Conservation (phyloP, 1,140 invertebrate genomes). For the Pseudomyrmex sp. region DNA sequence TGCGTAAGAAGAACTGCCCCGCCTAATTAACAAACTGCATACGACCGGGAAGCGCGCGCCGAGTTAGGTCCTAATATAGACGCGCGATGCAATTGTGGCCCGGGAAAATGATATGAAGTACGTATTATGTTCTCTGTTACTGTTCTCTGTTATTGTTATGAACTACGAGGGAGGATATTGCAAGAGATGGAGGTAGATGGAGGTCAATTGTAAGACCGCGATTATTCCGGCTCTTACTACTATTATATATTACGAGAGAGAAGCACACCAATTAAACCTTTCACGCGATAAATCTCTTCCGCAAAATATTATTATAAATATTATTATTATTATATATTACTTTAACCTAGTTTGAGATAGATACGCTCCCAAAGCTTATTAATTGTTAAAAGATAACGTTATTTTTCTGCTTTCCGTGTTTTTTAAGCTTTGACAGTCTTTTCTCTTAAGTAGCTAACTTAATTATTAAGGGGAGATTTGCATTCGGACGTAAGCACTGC, state of each 20-base stretch:
- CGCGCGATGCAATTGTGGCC: not conserved
- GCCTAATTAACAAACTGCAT: conserved; percentile 68
- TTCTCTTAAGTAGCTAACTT: not conserved
- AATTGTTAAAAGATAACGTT: not conserved
- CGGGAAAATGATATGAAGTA: conserved; percentile 14
- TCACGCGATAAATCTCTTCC: not conserved
- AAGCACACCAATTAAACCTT: not conserved
- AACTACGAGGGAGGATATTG: not conserved
- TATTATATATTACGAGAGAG: not conserved
- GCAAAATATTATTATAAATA: not conserved
- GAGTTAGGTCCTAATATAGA: conserved; percentile 36
- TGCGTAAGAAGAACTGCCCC: conserved; percentile 64
- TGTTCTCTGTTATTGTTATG: not conserved
- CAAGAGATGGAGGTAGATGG: not conserved
- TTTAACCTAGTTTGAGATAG: too few species aligned
- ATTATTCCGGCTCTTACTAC: conserved; percentile 8
- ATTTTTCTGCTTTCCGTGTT: not conserved
- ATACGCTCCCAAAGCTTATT: too few species aligned
- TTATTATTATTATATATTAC: too few species aligned
- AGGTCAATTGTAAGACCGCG: conserved; percentile 6
- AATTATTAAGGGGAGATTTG: conserved; percentile 44
- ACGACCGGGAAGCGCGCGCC: conserved; percentile 9
- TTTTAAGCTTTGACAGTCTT: conserved; percentile 9
- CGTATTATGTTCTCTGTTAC: conserved; percentile 1
- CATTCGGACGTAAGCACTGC: conserved; percentile 20